Conservation (phyloP, 2,113 vertebrate species). For the Passer montanus region DNA sequence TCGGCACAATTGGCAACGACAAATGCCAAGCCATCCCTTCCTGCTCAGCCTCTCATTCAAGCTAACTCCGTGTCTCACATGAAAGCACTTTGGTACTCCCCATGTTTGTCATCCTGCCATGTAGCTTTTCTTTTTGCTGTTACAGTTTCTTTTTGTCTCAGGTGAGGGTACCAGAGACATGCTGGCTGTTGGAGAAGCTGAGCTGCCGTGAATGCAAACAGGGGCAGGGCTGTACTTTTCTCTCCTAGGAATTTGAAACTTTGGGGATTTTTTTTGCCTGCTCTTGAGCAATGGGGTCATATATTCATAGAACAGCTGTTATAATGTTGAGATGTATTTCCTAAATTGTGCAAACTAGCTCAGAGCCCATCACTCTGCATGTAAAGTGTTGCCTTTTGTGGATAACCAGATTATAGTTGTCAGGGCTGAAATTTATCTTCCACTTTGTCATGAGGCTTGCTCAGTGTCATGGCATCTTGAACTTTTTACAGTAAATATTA, state of each 20-base stretch:
- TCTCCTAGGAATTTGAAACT: background rate
- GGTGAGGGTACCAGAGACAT: background rate
- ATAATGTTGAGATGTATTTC: background rate
- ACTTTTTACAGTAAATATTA: background rate
- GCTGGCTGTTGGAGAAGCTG: background rate
- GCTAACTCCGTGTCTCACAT: background rate
- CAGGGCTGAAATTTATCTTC: slow-evolving; percentile 12
- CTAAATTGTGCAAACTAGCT: slow-evolving; percentile 26
- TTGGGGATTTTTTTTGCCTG: background rate
- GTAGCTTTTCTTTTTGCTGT: background rate
- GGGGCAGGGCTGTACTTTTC: background rate
- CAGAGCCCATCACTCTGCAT: background rate
- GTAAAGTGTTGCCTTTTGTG: background rate
- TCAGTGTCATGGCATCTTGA: background rate
- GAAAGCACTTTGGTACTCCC: background rate
- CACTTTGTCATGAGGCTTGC: background rate
- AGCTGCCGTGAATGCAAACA: background rate
- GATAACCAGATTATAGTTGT: background rate
- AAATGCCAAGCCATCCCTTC: background rate
- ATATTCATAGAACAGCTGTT: slow-evolving; percentile 7
- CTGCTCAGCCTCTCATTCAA: background rate
- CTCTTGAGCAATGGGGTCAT: background rate
- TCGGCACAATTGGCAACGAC: background rate
- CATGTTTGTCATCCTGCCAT: background rate
- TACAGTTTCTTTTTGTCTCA: background rate